phyloP scores from a whole-genome alignment of 2,113 vertebrate species.

The Triplophysa dalaica region DNA sequence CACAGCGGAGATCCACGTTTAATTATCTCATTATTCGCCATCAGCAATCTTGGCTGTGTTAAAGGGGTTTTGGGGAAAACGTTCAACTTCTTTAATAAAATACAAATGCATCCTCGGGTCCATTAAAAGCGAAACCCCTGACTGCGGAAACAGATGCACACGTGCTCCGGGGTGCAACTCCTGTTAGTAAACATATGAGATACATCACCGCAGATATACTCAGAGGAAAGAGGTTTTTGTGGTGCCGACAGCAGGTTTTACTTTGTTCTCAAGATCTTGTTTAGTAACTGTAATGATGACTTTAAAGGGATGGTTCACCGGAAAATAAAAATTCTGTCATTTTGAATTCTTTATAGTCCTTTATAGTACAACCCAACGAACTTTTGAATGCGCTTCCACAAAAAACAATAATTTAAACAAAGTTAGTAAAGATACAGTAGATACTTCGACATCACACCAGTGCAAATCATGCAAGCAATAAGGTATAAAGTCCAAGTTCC shows the following conservation, averaged over 20 bases:
- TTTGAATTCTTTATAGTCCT: too few relatives aligned
- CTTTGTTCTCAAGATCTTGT: background rate
- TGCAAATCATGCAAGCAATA: too few relatives aligned
- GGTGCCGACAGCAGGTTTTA: too few relatives aligned
- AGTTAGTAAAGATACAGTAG: too few relatives aligned
- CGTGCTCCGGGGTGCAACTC: conserved; percentile 12
- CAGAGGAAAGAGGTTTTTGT: background rate
- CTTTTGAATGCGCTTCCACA: too few relatives aligned
- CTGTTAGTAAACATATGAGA: background rate
- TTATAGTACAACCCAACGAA: too few relatives aligned
- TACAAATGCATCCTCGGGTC: background rate
- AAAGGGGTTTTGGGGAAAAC: conserved; percentile 6
- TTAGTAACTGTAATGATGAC: background rate
- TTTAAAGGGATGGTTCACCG: too few relatives aligned
- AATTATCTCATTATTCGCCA: background rate
- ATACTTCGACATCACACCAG: too few relatives aligned
- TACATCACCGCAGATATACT: background rate
- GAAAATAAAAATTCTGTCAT: too few relatives aligned
- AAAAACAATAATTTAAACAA: too few relatives aligned
- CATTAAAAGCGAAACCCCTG: background rate
- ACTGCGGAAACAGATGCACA: conserved; percentile 9
- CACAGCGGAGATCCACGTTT: background rate
- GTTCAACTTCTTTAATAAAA: conserved; percentile 25
- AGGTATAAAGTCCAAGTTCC: too few relatives aligned
- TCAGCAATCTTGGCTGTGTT: conserved; percentile 10